Evolutionary conservation across 2,888 invertebrate species (phyloP).

Genomic region (Phyllotreta striolata): DNA sequence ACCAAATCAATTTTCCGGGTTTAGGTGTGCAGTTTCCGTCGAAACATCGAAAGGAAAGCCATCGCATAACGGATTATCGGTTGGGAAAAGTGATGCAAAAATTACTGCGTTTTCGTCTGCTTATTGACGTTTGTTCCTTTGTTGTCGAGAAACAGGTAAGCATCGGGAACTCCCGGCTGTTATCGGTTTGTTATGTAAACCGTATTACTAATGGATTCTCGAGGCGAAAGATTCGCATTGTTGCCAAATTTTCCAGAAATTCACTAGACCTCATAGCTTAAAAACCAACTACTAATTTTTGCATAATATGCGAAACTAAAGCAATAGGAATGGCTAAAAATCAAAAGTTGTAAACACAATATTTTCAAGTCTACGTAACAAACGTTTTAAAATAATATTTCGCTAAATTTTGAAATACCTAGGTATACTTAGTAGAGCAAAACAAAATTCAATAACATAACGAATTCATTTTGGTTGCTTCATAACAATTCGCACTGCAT

Average conservation of each 20-base stretch:
- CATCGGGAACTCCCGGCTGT: conserved; percentile 43
- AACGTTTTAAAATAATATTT: too few relatives aligned
- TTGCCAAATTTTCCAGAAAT: conserved; percentile 9
- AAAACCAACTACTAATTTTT: too few relatives aligned
- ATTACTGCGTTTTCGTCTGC: conserved; percentile 28
- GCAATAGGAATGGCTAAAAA: too few relatives aligned
- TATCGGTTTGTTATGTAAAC: conserved; percentile 57
- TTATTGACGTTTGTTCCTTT: conserved; percentile 47
- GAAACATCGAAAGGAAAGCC: conserved; percentile 17
- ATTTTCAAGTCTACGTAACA: too few relatives aligned
- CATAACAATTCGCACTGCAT: too few relatives aligned
- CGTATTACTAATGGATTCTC: conserved; percentile 36
- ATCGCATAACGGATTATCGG: conserved; percentile 9
- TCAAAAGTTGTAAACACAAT: too few relatives aligned
- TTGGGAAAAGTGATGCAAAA: conserved; percentile 35
- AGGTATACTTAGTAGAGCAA: too few relatives aligned
- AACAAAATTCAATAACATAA: too few relatives aligned
- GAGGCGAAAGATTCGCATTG: conserved; percentile 25
- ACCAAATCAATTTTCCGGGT: conserved; percentile 18
- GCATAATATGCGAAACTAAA: too few relatives aligned
- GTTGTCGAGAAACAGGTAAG: conserved; percentile 46
- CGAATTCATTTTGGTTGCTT: too few relatives aligned
- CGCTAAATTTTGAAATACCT: too few relatives aligned
- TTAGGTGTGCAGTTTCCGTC: conserved; percentile 3
- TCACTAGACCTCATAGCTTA: neutral